Evolutionary conservation across 2,113 vertebrate species (phyloP).

Genomic region (Sander lucioperca): DNA sequence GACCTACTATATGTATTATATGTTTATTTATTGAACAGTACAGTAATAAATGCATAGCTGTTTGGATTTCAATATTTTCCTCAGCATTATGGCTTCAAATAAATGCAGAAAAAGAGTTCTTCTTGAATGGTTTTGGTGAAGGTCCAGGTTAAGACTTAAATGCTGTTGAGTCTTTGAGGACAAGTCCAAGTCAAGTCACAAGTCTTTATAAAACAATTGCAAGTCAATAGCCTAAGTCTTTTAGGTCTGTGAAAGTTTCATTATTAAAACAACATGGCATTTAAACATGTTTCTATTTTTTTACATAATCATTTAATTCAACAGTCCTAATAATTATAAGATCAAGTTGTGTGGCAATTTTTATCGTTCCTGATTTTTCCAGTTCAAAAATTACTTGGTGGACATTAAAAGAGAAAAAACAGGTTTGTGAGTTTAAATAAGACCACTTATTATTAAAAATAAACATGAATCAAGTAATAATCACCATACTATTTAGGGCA

Average conservation of each 20-base stretch:
- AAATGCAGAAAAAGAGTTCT: not conserved
- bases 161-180: not conserved
- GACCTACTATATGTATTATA: not conserved
- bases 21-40: not conserved
- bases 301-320: not conserved
- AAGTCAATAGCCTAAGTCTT: not conserved
- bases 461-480: constrained; percentile 2
- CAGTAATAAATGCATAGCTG: not conserved
- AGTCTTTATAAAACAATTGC: not conserved
- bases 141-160: not conserved
- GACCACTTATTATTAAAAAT: not conserved
- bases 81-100: not conserved
- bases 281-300: not conserved
- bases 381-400: not conserved
- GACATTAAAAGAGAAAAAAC: not conserved
- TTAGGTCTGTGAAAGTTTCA: too few species aligned
- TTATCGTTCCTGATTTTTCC: not conserved
- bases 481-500: not conserved
- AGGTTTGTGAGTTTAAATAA: too few species aligned
- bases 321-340: not conserved
- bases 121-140: not conserved
- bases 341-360: not conserved
- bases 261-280: too few species aligned
- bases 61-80: not conserved
- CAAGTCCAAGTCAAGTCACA: not conserved